Evolutionary conservation across 2,888 invertebrate species (phyloP), one percentile per base, ranked within the genome.

Genomic region (Arctia plantaginis): DNA sequence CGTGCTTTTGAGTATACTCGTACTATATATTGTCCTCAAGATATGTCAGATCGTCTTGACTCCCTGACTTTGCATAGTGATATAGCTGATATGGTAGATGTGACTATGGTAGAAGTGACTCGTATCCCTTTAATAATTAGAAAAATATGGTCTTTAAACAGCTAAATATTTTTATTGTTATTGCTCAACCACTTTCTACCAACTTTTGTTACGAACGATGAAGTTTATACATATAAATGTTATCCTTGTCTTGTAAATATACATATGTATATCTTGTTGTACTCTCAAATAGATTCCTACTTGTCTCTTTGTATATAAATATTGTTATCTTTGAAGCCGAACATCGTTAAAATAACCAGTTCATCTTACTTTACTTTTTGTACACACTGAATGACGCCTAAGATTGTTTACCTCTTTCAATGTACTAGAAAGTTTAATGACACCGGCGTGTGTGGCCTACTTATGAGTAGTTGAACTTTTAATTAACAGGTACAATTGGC

Each of bases 401-500:
- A 62, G 6, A 62, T 62, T 30, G 68, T 69, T 51, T 12, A 27
- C 35, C 35, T 59, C n/a, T n/a, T 55, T 62, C 59, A 62, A 62
- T 39, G 39, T 59, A 59, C 59, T 39, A 35, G 18, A 59, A n/a
- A 69, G 69, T 69, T 59, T 71, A 71, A 35, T 33, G n/a, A 33
- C 44, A 47, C 65, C 12, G 13, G 30, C 1, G 30, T 70, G 33
- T 64, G 33, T 71, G n/a, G 33, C 47, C 12, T 65, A 65, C 33
- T 65, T 71, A 64, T 35, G 55, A 23, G n/a, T 51, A 51, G 44
- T 44, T 67, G 67, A 67, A 62, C 70, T 47, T 71, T 59, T 55
- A 55, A 67, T 73, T 73, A 47, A 64, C 89, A 97, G 97, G 97
- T 99, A 20, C 97, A 97, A 86, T 91, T 97, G 81, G 98, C 98